Evolutionary conservation across 2,113 vertebrate genomes (phyloP), one percentile per base, ranked within the genome.

Genomic region (Carollia perspicillata): DNA sequence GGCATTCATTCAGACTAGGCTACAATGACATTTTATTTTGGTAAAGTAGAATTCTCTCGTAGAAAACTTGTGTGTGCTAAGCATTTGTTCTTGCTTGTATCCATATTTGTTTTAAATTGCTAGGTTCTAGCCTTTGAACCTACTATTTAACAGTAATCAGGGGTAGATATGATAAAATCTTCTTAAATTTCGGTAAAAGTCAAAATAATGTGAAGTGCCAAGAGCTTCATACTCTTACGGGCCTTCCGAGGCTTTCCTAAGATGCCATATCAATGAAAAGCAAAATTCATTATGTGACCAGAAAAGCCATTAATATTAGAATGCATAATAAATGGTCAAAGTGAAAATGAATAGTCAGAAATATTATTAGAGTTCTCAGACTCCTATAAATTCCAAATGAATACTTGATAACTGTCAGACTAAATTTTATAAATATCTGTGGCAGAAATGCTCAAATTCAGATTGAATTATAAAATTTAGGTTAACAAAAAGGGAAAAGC

Each of bases 301-400:
- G 80, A 94, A 97, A 91, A 88, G 92, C 23, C 80, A 96, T 98
- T 97, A 94, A 89, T 95, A 88, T 85, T 96, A 86, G 18, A 89
- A 94, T 26, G 20, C 5, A 95, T 97, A 96, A 98, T 72, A 95
- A 97, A 95, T n/a, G 11, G 86, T 93, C 89, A 96, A 8, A 4
- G 40, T 66, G 83, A 93, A 97, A 97, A 97, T 93, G 96, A 97
- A 97, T n/a, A 95, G 49, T 42, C 71, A 93, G 89, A 93, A 84
- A 94, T 90, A 87, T 95, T 79, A 89, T 42, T 88, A 95, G 84
- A 96, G 22, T 51, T 58, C 88, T 74, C 55, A 91, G 35, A 85
- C 22, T 90, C 74, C 95, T 78, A 47, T 78, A 88, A 77, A 65
- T 80, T 97, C 78, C 49, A 85, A 30, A 18, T 89, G 89, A 95